These are phyloP conservation scores for Tursiops truncatus DNA, from an alignment of 2,113 vertebrate species.

Conservation along the genomic window DNA sequence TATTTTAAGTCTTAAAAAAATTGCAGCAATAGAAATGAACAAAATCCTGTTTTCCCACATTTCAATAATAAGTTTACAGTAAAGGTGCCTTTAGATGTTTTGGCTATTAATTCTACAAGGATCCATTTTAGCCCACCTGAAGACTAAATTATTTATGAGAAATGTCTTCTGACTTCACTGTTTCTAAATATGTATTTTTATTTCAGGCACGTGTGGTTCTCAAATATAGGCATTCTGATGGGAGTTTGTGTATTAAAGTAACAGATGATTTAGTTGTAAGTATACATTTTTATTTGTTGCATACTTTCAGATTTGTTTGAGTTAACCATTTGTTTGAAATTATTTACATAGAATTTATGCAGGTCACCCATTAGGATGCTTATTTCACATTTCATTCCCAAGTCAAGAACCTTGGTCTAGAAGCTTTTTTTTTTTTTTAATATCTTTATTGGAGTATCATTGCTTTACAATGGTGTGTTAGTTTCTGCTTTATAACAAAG, in stretches of 20 bases:
- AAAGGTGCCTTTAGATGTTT: not conserved
- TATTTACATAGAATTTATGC: constrained; percentile 10
- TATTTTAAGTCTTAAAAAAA: no score
- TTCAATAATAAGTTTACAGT: not conserved
- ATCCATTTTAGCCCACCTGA: not conserved
- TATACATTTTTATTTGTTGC: constrained; percentile 61
- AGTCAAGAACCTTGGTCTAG: constrained; percentile 18
- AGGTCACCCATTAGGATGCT: not conserved
- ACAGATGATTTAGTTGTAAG: constrained; percentile 97
- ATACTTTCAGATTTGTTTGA: constrained; percentile 15
- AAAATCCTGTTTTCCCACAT: no score
- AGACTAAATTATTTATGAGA: constrained; percentile 44
- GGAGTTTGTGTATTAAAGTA: constrained; percentile 97
- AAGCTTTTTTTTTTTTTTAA: not conserved
- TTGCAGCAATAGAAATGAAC: no score
- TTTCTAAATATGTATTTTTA: constrained; percentile 70
- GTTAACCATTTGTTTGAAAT: constrained; percentile 46
- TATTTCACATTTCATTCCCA: constrained; percentile 36
- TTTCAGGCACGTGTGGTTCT: constrained; percentile 96
- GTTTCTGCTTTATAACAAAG: no score
- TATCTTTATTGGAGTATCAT: no score
- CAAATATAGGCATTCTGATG: constrained; percentile 97
- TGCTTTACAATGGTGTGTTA: no score
- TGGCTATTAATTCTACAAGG: constrained; percentile 8
- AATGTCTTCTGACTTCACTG: constrained; percentile 14